Base-by-base conservation (phyloP, 1,140 invertebrate genomes). In the Zaprionus inermis region DNA sequence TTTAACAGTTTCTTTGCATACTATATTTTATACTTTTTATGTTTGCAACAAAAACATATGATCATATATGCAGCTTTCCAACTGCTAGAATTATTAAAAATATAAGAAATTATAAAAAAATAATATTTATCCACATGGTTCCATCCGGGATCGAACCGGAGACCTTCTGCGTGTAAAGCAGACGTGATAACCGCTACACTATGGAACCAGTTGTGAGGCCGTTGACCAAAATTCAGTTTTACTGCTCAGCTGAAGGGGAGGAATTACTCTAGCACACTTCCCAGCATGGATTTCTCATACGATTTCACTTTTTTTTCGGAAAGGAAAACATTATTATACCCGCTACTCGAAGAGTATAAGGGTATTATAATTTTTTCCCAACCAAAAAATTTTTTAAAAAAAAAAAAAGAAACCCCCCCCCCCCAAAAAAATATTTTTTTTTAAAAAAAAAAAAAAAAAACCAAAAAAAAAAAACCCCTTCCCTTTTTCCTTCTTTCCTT, bases 111-210 rank as follows among this genome's bases (percentile, higher is more conserved):
- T 7, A 20, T 16, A 10, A 2, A 59, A 28, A 64, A 44, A 38
- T 44, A 65, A 1, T 32, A 30, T 60, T 30, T 30, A 28, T n/a
- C 18, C 18, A 2, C 20, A 34, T 94, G 94, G 92, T 94, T 93
- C 93, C 93, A 94, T 93, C 94, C 93, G 93, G 94, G 94, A 92
- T 94, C 94, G 94, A 94, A 94, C 94, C 93, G 93, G 94, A 93
- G 94, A 94, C 94, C 94, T 94, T 94, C 93, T 93, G 94, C 94
- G 94, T 94, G 94, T 94, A 93, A 94, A 94, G 94, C 94, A 93
- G 93, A 94, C 93, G 93, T 94, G 94, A 94, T 94, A 94, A 94
- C 94, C 94, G 93, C 94, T 94, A 94, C 94, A 93, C 93, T 93
- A 84, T 79, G 66, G 80, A 79, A 76, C 81, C 76, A 46, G 36